Percentiles rank a stretch among this genome's conserved stretches.
Conservation (phyloP, 2,797 vertebrate genomes). For the Karalla daura region DNA sequence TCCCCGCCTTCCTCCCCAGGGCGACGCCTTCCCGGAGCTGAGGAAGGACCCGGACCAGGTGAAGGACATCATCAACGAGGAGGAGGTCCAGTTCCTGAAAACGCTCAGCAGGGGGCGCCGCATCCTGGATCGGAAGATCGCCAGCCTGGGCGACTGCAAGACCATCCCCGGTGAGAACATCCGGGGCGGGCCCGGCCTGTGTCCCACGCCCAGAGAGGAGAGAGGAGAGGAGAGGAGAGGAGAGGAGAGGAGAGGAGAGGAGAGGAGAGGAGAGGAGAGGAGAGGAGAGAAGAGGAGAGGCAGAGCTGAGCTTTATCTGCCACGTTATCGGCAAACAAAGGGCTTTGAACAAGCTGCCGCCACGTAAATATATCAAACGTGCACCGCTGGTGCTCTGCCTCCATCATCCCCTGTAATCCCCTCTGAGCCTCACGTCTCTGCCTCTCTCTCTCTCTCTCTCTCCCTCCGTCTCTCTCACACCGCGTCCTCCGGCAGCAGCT, state of each 20-base stretch:
- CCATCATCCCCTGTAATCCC: not conserved
- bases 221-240: too few species aligned
- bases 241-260: too few species aligned
- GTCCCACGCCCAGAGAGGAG: too few species aligned
- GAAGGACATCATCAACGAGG: slow-evolving; percentile 97
- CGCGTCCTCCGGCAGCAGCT: too few species aligned
- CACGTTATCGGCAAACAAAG: not conserved
- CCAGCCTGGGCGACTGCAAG: slow-evolving; percentile 90
- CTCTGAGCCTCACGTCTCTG: slow-evolving; percentile 1
- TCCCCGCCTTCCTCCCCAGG: slow-evolving; percentile 76
- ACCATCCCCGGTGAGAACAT: slow-evolving; percentile 93
- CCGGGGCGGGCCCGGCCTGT: too few species aligned
- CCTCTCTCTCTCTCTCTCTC: not conserved
- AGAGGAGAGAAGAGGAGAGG: too few species aligned
- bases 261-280: too few species aligned
- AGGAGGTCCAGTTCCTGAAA: slow-evolving; percentile 96
- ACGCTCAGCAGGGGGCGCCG: slow-evolving; percentile 95
- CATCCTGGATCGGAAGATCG: slow-evolving; percentile 96
- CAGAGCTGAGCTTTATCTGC: not conserved
- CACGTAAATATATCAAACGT: not conserved
- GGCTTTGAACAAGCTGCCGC: not conserved
- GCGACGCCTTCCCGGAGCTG: slow-evolving; percentile 95
- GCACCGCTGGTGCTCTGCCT: not conserved
- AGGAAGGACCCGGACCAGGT: slow-evolving; percentile 97
- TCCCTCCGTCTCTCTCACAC: not conserved